Percentiles rank a stretch among this genome's conserved stretches.
Conservation (phyloP, 1,140 invertebrate genomes). For the Drosophila pectinifera region DNA sequence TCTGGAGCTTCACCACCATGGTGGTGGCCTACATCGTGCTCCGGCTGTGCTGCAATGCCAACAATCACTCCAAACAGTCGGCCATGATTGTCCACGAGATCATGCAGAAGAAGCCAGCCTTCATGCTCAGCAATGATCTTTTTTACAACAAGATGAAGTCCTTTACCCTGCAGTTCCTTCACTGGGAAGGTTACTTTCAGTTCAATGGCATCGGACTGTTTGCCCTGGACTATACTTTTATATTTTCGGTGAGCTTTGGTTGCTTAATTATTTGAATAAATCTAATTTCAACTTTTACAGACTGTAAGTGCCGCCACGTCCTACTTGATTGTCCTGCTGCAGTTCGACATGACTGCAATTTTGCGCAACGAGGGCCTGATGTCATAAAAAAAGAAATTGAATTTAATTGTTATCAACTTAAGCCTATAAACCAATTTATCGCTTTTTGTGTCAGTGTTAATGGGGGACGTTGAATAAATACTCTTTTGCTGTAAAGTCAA, state of each 20-base stretch:
- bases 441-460: not conserved
- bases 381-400: constrained; percentile 53
- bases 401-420: constrained; percentile 1
- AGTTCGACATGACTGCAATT: constrained; percentile 83
- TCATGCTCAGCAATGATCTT: constrained; percentile 82
- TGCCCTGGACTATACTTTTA: constrained; percentile 82
- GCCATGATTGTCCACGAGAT: constrained; percentile 84
- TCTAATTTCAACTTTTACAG: constrained; percentile 47
- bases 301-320: constrained; percentile 84
- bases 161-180: constrained; percentile 81
- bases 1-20: constrained; percentile 80
- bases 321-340: constrained; percentile 83
- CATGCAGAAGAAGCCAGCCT: constrained; percentile 84
- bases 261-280: not conserved
- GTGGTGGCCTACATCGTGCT: constrained; percentile 80
- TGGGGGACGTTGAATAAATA: not conserved
- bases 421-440: not conserved
- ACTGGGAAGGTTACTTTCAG: constrained; percentile 83
- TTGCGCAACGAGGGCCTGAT: constrained; percentile 73
- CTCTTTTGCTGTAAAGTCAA: constrained; percentile 7
- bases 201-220: constrained; percentile 84
- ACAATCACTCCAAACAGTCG: constrained; percentile 81
- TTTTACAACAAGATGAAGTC: constrained; percentile 85
- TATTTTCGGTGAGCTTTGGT: constrained; percentile 74
- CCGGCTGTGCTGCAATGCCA: constrained; percentile 77